phyloP scores from a whole-genome alignment of 1,140 invertebrate species.

The Musca vetustissima region DNA sequence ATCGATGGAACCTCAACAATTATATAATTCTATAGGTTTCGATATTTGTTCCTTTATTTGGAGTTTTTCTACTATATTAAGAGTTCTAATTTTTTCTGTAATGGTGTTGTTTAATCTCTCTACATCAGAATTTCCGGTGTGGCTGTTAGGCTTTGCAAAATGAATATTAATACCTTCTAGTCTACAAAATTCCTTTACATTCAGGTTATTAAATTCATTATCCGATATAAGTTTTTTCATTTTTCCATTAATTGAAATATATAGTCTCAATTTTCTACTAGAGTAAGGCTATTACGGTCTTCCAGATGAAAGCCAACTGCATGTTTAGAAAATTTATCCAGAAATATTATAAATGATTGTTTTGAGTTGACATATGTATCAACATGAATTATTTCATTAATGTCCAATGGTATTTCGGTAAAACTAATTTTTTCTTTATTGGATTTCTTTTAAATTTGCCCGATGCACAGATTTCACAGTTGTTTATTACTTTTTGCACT shows the following conservation, averaged over 20 bases:
- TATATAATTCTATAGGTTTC: not conserved
- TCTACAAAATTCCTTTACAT: not conserved
- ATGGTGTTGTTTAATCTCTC: not conserved
- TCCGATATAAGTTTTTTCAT: not conserved
- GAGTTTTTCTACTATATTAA: not conserved
- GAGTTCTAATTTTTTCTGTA: not conserved
- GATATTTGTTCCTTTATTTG: not conserved
- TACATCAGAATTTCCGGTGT: not conserved
- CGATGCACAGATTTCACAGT: slow-evolving; percentile 27
- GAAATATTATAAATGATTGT: slow-evolving; percentile 24
- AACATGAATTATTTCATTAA: slow-evolving; percentile 28
- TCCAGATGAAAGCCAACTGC: slow-evolving; percentile 4
- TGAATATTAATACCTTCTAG: not conserved
- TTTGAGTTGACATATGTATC: slow-evolving; percentile 26
- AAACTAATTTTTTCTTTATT: slow-evolving; percentile 27
- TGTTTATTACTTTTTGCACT: slow-evolving; percentile 24
- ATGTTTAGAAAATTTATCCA: slow-evolving; percentile 30
- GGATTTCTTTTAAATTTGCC: slow-evolving; percentile 30
- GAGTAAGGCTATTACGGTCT: slow-evolving; percentile 23
- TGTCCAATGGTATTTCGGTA: slow-evolving; percentile 30
- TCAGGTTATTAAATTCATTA: not conserved
- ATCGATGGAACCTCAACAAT: too few species aligned
- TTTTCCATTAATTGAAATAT: not conserved
- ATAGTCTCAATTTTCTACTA: not conserved
- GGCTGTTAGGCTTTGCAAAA: not conserved